Conservation (phyloP, 2,888 invertebrate species). For the Monoplex corrugatus region DNA sequence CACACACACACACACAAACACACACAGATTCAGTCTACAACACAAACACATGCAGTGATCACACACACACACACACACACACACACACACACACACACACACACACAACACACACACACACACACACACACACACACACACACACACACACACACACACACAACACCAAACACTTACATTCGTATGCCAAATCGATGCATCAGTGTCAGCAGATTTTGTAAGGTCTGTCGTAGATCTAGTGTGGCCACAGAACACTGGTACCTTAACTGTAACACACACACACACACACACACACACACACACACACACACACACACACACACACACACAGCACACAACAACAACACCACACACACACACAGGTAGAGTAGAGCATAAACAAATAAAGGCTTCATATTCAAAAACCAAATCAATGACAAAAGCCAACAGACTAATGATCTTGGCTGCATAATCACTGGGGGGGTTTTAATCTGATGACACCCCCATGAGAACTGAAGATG, state of each 20-base stretch:
- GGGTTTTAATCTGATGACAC: too few species aligned
- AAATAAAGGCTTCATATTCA: too few species aligned
- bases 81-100: not conserved
- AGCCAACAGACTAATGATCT: too few species aligned
- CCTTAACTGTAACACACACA: constrained; percentile 83
- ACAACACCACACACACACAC: not conserved
- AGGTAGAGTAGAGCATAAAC: not conserved
- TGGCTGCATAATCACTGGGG: too few species aligned
- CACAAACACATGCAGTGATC: not conserved
- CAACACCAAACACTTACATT: constrained; percentile 68
- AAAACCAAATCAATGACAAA: too few species aligned
- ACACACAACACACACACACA: not conserved
- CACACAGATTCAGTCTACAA: not conserved
- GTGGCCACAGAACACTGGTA: constrained; percentile 89
- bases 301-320: not conserved
- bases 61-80: not conserved
- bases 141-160: not conserved
- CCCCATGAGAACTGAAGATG: too few species aligned
- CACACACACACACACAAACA: not conserved
- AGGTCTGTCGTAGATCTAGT: constrained; percentile 88
- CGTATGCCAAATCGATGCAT: constrained; percentile 80
- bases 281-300: constrained; percentile 5
- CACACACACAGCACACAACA: not conserved
- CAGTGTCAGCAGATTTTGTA: constrained; percentile 88
- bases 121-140: constrained; percentile 1